phyloP scores from a whole-genome alignment of 2,888 invertebrate species.

The Chrysodeixis includens region DNA sequence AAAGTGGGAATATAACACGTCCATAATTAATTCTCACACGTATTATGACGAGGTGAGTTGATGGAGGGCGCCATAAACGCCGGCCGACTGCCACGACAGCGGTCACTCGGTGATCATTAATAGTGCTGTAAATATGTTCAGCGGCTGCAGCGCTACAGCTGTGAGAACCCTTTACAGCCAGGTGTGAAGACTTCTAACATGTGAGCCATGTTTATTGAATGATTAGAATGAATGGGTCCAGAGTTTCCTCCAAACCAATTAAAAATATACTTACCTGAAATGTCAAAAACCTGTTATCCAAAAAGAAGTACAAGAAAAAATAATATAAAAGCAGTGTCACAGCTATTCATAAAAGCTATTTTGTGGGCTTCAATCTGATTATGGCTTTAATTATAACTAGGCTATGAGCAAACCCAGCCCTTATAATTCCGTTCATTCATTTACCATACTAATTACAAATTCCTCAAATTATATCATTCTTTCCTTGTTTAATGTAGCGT shows the following conservation, averaged over 20 bases:
- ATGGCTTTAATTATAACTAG: too few relatives aligned
- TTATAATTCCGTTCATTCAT: too few relatives aligned
- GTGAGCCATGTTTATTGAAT: neutral
- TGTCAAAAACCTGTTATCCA: too few relatives aligned
- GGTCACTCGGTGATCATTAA: slow-evolving; percentile 53
- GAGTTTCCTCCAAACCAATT: neutral
- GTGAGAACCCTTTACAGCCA: slow-evolving; percentile 1
- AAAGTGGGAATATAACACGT: slow-evolving; percentile 57
- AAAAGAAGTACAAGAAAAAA: too few relatives aligned
- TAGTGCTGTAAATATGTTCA: slow-evolving; percentile 50
- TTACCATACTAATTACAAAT: neutral
- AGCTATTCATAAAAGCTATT: too few relatives aligned
- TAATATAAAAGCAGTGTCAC: too few relatives aligned
- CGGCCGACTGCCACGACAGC: slow-evolving; percentile 52
- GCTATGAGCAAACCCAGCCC: too few relatives aligned
- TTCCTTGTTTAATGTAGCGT: neutral
- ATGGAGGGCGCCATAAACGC: slow-evolving; percentile 63
- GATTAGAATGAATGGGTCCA: neutral
- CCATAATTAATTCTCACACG: slow-evolving; percentile 71
- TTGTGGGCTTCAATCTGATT: too few relatives aligned
- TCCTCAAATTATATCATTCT: neutral
- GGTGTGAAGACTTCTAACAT: neutral
- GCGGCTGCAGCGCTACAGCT: neutral
- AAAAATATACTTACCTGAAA: too few relatives aligned
- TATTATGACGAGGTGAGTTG: slow-evolving; percentile 55